Conservation (phyloP, 2,888 invertebrate species). For the Dioctria rufipes region DNA sequence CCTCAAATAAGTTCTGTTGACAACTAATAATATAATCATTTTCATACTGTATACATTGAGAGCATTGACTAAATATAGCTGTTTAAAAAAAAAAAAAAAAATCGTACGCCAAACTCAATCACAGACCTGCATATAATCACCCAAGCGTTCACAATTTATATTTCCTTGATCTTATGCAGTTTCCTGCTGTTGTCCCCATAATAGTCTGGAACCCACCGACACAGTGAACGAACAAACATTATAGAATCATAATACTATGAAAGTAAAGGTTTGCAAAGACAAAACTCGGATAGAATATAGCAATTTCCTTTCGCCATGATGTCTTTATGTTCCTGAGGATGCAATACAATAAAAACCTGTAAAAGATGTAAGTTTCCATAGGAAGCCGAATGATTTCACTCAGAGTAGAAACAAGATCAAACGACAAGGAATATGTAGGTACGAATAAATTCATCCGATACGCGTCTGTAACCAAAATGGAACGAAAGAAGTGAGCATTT, state of each 20-base stretch:
- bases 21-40: too few species aligned
- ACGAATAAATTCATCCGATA: slow-evolving; percentile 14
- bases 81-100: too few species aligned
- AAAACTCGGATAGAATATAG: background rate
- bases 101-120: too few species aligned
- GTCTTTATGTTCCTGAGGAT: background rate
- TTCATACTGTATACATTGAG: too few species aligned
- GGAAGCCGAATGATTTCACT: background rate
- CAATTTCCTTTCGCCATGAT: slow-evolving; percentile 2
- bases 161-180: background rate
- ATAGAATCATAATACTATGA: background rate
- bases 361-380: background rate
- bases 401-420: slow-evolving; percentile 13
- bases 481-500: slow-evolving; percentile 16
- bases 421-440: background rate
- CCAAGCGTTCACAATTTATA: slow-evolving; percentile 16
- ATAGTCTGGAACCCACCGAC: background rate
- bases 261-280: background rate
- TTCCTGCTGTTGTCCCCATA: slow-evolving; percentile 11
- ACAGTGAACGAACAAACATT: background rate
- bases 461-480: slow-evolving; percentile 4
- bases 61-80: too few species aligned
- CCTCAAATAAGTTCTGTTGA: too few species aligned
- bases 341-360: slow-evolving; percentile 2
- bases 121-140: background rate